Base-by-base conservation (phyloP, 2,888 invertebrate genomes). In the Gymnocheta viridis region DNA sequence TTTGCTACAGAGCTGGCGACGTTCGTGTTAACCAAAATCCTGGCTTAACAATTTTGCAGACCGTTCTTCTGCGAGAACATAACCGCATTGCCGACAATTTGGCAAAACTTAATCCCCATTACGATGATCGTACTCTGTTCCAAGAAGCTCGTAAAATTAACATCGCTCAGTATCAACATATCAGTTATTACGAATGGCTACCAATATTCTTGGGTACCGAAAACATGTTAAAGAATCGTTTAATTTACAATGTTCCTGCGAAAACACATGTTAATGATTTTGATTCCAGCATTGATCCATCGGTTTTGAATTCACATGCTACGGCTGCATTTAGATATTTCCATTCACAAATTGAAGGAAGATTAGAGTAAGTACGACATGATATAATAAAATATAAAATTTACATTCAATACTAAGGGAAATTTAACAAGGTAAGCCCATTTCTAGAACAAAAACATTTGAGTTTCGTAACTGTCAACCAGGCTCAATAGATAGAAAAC, bases 1-100 rank as follows among this genome's bases (percentile, higher is more conserved):
- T 96, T 41, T 97, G 97, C 89, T 97, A 96, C 89, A 91, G 94
- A 85, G 93, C 96, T 66, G 96, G 96, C 6, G 93, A 93, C 86
- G 87, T 90, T 12, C 91, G 93, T n/a, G 91, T 92, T 0, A 93
- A 93, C 85, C 93, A 93, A 87, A 93, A 93, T 86, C 91, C 92
- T 0, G 93, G 92, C 1, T 86, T 93, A 22, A 92, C 93, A 2
- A 90, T 93, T 17, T 86, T 93, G 6, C 93, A 93, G 60, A 93
- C 92, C 0, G 86, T 93, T 10, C 89, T 93, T 24, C 85, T 93
- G 22, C 89, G 93, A 4, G 93, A 93, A 82, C 93, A 93, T 86
- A 93, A 93, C 86, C 91, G 93, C 5, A 89, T 93, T 27, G 93
- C 93, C 1, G 89, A 89, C 19, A 88, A 86, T 10, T 88, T 93